Percentiles rank a stretch among this genome's conserved stretches.
Conservation (phyloP, 2,797 vertebrate genomes). For the Uromys caudimaculatus region DNA sequence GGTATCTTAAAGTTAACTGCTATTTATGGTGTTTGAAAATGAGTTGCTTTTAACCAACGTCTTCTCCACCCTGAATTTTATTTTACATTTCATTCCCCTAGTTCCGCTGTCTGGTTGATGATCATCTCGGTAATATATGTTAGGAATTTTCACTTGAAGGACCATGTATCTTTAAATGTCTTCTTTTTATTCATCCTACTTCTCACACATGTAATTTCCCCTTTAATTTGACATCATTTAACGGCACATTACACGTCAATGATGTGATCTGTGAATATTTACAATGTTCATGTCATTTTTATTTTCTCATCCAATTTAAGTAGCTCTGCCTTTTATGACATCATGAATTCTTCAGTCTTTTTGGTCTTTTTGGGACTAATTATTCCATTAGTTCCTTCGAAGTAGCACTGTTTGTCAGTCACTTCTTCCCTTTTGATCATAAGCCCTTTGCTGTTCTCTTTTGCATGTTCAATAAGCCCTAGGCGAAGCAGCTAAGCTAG, state of each 20-base stretch:
- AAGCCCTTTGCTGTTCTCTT: slow-evolving; percentile 87
- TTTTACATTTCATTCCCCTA: slow-evolving; percentile 85
- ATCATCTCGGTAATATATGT: slow-evolving; percentile 86
- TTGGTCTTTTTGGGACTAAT: slow-evolving; percentile 91
- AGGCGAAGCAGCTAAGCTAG: slow-evolving; percentile 62
- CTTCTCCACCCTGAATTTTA: slow-evolving; percentile 84
- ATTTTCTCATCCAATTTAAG: slow-evolving; percentile 91
- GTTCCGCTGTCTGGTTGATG: slow-evolving; percentile 78
- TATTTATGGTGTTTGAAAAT: slow-evolving; percentile 74
- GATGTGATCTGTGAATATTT: slow-evolving; percentile 92
- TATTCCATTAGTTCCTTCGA: slow-evolving; percentile 89
- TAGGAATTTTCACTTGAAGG: slow-evolving; percentile 87
- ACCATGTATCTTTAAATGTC: slow-evolving; percentile 90
- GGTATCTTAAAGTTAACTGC: slow-evolving; percentile 75
- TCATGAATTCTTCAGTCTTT: slow-evolving; percentile 91
- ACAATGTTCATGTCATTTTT: slow-evolving; percentile 92
- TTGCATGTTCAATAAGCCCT: slow-evolving; percentile 78
- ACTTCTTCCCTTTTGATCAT: slow-evolving; percentile 84
- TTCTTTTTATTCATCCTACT: slow-evolving; percentile 89
- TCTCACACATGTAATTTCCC: slow-evolving; percentile 91
- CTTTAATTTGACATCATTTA: slow-evolving; percentile 92
- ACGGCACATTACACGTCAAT: slow-evolving; percentile 91
- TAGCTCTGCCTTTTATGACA: slow-evolving; percentile 91
- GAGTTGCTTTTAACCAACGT: slow-evolving; percentile 86
- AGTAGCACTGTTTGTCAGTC: slow-evolving; percentile 86